These are phyloP conservation scores for Orussus abietinus DNA, from an alignment of 1,140 invertebrate genomes.

Conservation along the genomic window DNA sequence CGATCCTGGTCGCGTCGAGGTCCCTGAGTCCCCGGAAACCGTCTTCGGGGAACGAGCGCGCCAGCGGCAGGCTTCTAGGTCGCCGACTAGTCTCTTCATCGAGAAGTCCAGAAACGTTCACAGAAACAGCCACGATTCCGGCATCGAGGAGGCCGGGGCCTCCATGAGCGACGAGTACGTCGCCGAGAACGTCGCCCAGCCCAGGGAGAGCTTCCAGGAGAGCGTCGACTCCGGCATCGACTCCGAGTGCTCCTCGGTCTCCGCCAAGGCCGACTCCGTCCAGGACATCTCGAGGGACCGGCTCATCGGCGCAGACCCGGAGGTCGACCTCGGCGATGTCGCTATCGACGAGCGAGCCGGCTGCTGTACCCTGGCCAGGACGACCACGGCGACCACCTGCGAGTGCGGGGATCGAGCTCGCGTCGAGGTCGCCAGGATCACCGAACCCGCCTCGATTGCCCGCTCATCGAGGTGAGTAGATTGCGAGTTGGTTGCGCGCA, in stretches of 20 bases:
- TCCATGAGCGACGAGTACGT: conserved; percentile 18
- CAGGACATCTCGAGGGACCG: not conserved
- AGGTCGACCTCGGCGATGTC: too few relatives aligned
- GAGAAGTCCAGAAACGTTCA: conserved; percentile 21
- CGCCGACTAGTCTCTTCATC: conserved; percentile 20
- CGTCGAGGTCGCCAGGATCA: too few relatives aligned
- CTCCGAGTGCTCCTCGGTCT: conserved; percentile 33
- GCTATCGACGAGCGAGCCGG: too few relatives aligned
- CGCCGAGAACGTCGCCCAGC: conserved; percentile 8
- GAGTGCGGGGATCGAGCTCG: too few relatives aligned
- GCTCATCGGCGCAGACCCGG: too few relatives aligned
- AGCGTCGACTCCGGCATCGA: conserved; percentile 31
- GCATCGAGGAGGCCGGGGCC: conserved; percentile 20
- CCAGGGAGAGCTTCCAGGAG: conserved; percentile 25
- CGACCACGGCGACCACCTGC: too few relatives aligned
- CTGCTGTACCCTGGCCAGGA: too few relatives aligned
- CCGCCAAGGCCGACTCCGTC: conserved; percentile 18
- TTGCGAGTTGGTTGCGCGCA: too few relatives aligned
- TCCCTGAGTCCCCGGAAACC: conserved; percentile 6
- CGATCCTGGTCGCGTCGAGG: conserved; percentile 4
- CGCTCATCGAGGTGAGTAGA: too few relatives aligned
- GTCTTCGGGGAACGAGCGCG: conserved; percentile 16
- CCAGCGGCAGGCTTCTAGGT: conserved; percentile 13
- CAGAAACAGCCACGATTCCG: conserved; percentile 28
- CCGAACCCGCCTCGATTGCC: too few relatives aligned